Evolutionary conservation across 2,888 invertebrate genomes (phyloP).

Genomic region (Dasysyrphus tricinctus): DNA sequence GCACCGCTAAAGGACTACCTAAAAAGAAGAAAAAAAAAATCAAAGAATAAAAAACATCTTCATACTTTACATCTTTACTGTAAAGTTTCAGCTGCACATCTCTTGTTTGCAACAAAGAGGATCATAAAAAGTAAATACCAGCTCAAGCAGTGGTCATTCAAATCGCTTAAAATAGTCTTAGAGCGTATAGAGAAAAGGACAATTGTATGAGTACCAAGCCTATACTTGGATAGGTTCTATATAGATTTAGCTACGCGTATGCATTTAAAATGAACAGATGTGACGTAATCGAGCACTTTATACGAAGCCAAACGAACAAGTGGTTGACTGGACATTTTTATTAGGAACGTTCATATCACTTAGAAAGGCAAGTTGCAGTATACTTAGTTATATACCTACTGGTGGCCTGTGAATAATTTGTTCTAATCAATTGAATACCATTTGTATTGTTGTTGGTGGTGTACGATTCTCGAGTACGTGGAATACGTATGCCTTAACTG

Average conservation of each 20-base stretch:
- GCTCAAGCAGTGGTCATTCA: conserved; percentile 49
- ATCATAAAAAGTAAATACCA: conserved; percentile 59
- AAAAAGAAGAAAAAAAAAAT: too few species aligned
- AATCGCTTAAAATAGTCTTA: conserved; percentile 42
- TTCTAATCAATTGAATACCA: conserved; percentile 68
- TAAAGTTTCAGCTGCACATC: conserved; percentile 48
- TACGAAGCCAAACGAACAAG: conserved; percentile 48
- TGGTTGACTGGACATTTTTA: conserved; percentile 45
- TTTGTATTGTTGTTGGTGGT: conserved; percentile 44
- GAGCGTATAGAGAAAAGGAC: neutral
- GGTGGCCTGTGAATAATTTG: conserved; percentile 56
- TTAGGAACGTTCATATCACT: conserved; percentile 37
- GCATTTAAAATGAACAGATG: conserved; percentile 41
- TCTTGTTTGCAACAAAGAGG: conserved; percentile 46
- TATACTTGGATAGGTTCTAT: conserved; percentile 9
- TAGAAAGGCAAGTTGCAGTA: conserved; percentile 27
- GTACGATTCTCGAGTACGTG: neutral
- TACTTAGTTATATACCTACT: conserved; percentile 6
- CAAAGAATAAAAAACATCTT: too few species aligned
- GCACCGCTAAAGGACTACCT: too few species aligned
- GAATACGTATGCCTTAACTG: neutral
- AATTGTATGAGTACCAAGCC: conserved; percentile 19
- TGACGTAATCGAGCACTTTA: conserved; percentile 58
- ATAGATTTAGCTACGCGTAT: conserved; percentile 21
- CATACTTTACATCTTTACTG: neutral